Evolutionary conservation across 2,113 vertebrate genomes (phyloP), one percentile per base, ranked within the genome.

Genomic region (Dissostichus mawsoni): DNA sequence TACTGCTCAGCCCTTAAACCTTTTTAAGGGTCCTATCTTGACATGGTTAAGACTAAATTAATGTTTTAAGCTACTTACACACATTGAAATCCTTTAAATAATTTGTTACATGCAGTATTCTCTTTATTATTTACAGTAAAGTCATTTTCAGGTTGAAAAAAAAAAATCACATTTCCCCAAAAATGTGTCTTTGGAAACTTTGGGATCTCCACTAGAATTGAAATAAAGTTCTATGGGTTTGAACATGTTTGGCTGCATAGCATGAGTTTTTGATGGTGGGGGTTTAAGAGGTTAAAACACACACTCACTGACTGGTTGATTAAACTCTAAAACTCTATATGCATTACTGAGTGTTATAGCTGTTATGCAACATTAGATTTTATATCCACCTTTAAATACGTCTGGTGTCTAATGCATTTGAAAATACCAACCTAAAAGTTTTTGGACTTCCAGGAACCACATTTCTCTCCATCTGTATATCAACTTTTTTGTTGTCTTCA

Each of bases 161-260:
- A 16, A 18, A 11, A 47, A 16, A 44, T 69, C 36, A 33, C 20
- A 55, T 48, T 25, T 59, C 29, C 7, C 10, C 1, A 0, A n/a
- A 70, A 33, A 53, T 33, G 7, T 56, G 18, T 50, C 51, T 18
- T 58, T 73, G n/a, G 62, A 67, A 80, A 73, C 33, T 20, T 68
- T 68, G 36, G 69, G 69, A 33, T 66, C 29, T 59, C 29, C 29
- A 48, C 11, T 16, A 33, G 62, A 67, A 29, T 73, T 74, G 4
- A 74, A 74, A 61, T 74, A 74, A 74, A 74, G 47, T 61, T 68
- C 48, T 61, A 47, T 68, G 55, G 56, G 36, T 80, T 74, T 74
- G 36, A 74, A 14, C 61, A 47, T 3, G 45, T 73, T 47, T 61
- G 23, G 29, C 29, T 70, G 29, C 29, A 29, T 29, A 29, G 68